phyloP scores from a whole-genome alignment of 1,140 invertebrate genomes.

The Euwallacea similis region DNA sequence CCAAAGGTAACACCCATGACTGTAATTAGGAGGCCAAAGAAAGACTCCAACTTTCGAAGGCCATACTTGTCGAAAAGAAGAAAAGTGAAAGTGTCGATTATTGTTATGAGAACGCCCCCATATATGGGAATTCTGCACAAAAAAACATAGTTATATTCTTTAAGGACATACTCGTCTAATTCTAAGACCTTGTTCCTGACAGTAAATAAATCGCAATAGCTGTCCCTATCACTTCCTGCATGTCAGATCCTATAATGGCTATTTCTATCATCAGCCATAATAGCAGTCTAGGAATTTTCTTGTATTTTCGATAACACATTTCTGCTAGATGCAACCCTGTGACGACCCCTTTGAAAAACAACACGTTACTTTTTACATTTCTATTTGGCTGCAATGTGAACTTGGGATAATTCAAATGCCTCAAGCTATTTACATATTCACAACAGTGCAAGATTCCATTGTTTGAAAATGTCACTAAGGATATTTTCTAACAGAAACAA shows the following conservation, averaged over 20 bases:
- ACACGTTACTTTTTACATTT: too few relatives aligned
- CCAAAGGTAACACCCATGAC: constrained; percentile 91
- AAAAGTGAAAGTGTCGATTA: constrained; percentile 91
- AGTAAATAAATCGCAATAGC: constrained; percentile 88
- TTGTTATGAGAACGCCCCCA: constrained; percentile 85
- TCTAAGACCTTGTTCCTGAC: constrained; percentile 71
- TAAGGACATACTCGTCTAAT: neutral
- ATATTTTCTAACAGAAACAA: neutral
- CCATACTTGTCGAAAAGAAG: constrained; percentile 91
- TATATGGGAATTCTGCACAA: constrained; percentile 77
- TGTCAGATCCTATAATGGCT: constrained; percentile 92
- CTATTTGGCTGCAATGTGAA: too few relatives aligned
- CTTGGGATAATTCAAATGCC: too few relatives aligned
- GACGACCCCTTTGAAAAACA: constrained; percentile 46
- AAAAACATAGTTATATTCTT: neutral
- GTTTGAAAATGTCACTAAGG: neutral
- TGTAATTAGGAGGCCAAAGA: constrained; percentile 84
- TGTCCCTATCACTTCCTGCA: constrained; percentile 93
- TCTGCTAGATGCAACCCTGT: constrained; percentile 80
- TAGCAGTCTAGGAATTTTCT: constrained; percentile 72
- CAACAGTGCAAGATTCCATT: neutral
- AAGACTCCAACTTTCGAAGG: constrained; percentile 83
- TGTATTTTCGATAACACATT: constrained; percentile 82
- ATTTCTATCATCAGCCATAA: constrained; percentile 95
- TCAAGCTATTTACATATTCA: too few relatives aligned